A percentile compares a stretch with the other conserved stretches of the same genome.
These are phyloP conservation scores for Terebella lapidaria DNA, from an alignment of 2,888 invertebrate genomes.

Conservation along the genomic window DNA sequence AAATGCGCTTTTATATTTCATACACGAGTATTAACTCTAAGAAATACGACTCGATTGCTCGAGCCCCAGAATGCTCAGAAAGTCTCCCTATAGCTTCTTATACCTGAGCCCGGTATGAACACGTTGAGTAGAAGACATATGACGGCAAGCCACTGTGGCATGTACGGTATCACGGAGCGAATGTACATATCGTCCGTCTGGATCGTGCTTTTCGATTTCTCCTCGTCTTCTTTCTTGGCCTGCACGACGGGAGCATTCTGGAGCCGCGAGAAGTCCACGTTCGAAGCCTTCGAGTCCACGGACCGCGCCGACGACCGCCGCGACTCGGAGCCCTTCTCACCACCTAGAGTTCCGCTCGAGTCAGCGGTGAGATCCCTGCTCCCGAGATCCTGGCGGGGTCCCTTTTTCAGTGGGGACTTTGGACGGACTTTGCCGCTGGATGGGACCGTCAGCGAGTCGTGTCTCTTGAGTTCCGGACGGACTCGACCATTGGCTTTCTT, in stretches of 20 bases:
- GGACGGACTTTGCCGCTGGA: background rate
- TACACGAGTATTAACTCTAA: too few species aligned
- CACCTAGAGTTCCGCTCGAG: too few species aligned
- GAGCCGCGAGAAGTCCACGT: background rate
- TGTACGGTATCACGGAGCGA: slow-evolving; percentile 85
- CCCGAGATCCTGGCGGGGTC: too few species aligned
- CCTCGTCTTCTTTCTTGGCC: background rate
- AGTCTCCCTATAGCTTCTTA: too few species aligned
- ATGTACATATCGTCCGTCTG: slow-evolving; percentile 65
- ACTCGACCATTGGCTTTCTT: background rate
- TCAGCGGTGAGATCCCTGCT: too few species aligned
- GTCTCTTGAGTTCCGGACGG: background rate
- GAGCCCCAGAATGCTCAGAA: too few species aligned
- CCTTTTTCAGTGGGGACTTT: background rate
- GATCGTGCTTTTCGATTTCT: background rate
- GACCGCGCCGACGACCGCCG: background rate
- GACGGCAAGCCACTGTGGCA: slow-evolving; percentile 81
- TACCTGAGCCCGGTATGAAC: slow-evolving; percentile 73
- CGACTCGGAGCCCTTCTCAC: too few species aligned
- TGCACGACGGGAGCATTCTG: background rate
- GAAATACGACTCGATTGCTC: too few species aligned
- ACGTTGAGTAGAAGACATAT: slow-evolving; percentile 80
- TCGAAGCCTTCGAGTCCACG: background rate
- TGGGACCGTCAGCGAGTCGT: background rate
- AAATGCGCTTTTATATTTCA: too few species aligned